A percentile compares a stretch with the other conserved stretches of the same genome.
Evolutionary conservation across 23 tunicate species (phyloP).

Genomic region (Halocynthia aurantium): DNA sequence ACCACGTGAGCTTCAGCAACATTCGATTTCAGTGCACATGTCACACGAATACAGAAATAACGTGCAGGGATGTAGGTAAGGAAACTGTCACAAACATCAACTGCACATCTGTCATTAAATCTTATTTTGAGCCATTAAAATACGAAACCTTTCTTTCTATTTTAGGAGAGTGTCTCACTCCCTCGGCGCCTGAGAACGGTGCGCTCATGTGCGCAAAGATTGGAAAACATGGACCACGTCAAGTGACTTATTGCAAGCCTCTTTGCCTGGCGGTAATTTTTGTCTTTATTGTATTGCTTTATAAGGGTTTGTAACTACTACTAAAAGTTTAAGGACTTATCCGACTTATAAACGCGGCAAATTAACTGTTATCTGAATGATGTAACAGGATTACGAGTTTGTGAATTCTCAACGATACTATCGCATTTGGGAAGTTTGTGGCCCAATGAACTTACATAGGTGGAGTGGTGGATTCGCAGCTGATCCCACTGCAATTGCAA

Average conservation of each 20-base stretch:
- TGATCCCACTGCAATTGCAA: conserved; percentile 61
- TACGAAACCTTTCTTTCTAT: neutral
- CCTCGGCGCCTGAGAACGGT: conserved; percentile 73
- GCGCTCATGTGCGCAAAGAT: conserved; percentile 67
- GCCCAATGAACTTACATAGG: conserved; percentile 57
- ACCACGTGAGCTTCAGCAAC: conserved; percentile 53
- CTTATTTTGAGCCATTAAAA: neutral
- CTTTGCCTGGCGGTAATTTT: conserved; percentile 58
- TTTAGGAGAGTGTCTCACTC: conserved; percentile 66
- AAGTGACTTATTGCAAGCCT: conserved; percentile 62
- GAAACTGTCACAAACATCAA: neutral
- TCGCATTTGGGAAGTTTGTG: conserved; percentile 80
- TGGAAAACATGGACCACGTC: conserved; percentile 36
- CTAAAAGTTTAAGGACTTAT: too few species aligned
- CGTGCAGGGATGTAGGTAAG: conserved; percentile 33
- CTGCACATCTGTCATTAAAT: too few species aligned
- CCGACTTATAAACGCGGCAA: too few species aligned
- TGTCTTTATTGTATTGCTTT: too few species aligned
- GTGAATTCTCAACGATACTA: conserved; percentile 47
- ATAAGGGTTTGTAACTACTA: too few species aligned
- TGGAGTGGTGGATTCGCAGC: conserved; percentile 88
- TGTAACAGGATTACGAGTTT: conserved; percentile 64
- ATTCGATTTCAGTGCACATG: conserved; percentile 60
- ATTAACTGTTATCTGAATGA: too few species aligned
- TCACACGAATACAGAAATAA: conserved; percentile 23